Conservation (phyloP, 2,888 invertebrate species). For the Aproaerema taeniolella region DNA sequence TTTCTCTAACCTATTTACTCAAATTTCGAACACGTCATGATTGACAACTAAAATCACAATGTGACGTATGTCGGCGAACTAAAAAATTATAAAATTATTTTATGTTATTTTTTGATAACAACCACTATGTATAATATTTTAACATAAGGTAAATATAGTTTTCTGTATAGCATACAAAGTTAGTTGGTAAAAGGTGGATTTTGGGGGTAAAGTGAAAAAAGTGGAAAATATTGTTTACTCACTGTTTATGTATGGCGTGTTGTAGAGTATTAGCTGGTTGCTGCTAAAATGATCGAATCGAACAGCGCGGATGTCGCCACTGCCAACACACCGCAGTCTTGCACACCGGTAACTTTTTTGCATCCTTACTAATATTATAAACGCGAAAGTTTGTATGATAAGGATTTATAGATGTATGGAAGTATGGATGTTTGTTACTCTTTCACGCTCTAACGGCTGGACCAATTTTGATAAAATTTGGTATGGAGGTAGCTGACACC, state of each 20-base stretch:
- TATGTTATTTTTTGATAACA: conserved; percentile 50
- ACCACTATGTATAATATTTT: conserved; percentile 54
- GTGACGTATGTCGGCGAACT: conserved; percentile 57
- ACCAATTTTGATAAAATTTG: too few species aligned
- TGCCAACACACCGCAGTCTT: conserved; percentile 26
- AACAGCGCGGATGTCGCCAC: conserved; percentile 50
- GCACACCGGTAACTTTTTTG: conserved; percentile 3
- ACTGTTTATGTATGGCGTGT: conserved; percentile 5
- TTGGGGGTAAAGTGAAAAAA: conserved; percentile 2
- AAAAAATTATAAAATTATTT: conserved; percentile 61
- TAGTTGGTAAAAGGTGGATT: not conserved
- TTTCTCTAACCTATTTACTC: conserved; percentile 24
- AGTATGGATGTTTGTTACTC: too few species aligned
- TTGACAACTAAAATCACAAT: conserved; percentile 43
- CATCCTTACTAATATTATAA: too few species aligned
- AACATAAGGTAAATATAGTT: conserved; percentile 47
- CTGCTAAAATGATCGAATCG: conserved; percentile 60
- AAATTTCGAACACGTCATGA: conserved; percentile 48
- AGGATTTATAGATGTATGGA: too few species aligned
- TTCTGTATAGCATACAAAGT: conserved; percentile 11
- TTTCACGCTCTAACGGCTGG: too few species aligned
- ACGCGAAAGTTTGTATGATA: too few species aligned
- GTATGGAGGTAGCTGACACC: too few species aligned
- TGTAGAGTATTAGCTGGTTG: conserved; percentile 19
- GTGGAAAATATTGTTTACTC: not conserved